phyloP scores from a whole-genome alignment of 1,140 invertebrate species.

The Halesus radiatus region DNA sequence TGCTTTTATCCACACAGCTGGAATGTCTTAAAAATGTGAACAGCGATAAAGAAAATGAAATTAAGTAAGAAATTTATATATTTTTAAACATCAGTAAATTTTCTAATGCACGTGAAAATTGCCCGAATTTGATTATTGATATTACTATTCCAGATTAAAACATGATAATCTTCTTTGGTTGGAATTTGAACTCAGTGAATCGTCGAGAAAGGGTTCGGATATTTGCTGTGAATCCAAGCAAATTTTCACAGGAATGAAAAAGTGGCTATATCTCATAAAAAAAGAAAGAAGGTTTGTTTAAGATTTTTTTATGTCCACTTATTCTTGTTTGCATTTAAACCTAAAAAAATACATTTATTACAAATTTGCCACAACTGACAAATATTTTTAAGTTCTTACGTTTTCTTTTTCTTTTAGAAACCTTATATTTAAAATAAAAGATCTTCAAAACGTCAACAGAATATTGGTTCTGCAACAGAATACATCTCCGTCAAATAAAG shows the following conservation, averaged over 20 bases:
- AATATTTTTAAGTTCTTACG: too few relatives aligned
- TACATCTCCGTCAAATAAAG: background rate
- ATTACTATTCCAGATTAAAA: constrained; percentile 7
- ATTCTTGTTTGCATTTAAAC: too few relatives aligned
- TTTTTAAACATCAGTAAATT: background rate
- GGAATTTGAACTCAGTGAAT: constrained; percentile 44
- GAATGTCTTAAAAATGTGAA: background rate
- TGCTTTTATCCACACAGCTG: background rate
- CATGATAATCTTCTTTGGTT: constrained; percentile 41
- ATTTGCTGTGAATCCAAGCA: constrained; percentile 45
- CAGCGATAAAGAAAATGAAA: constrained; percentile 26
- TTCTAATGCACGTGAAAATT: too few relatives aligned
- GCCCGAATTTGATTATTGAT: too few relatives aligned
- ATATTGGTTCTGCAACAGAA: constrained; percentile 11
- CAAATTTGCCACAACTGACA: too few relatives aligned
- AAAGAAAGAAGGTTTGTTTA: constrained; percentile 43
- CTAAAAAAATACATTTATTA: too few relatives aligned
- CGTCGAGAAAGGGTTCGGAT: constrained; percentile 37
- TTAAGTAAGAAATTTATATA: constrained; percentile 12
- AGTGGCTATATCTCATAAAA: constrained; percentile 45
- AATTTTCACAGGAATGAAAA: constrained; percentile 45
- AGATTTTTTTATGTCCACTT: background rate
- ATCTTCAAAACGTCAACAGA: constrained; percentile 32
- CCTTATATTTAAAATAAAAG: constrained; percentile 34
- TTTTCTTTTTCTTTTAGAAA: constrained; percentile 13